Evolutionary conservation across 2,888 invertebrate genomes (phyloP), one percentile per base, ranked within the genome.

Genomic region (Dione vanillae): DNA sequence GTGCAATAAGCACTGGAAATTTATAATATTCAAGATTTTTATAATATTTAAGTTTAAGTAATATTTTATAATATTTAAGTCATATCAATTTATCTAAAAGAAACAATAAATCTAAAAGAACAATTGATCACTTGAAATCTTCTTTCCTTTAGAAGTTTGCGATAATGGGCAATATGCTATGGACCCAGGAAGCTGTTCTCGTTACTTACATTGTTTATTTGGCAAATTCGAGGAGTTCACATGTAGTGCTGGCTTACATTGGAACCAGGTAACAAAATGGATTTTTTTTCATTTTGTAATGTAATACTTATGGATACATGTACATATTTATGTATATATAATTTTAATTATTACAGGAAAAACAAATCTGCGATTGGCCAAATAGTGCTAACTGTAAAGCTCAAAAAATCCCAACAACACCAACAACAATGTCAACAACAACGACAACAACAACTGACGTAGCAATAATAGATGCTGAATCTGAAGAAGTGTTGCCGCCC

Each of bases 131-230:
- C 5, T 11, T 40, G 40, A 6, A 16, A 14, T 43, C n/a, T 27
- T 27, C n/a, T 5, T 45, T 20, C n/a, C 83, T 79, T 78, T 93
- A 81, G 94, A 94, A 58, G 85, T 79, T 73, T 86, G 96, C 82
- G 92, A 94, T 72, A 95, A 94, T 62, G 96, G 96, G n/a, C 87
- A 94, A 70, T 96, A 95, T 78, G 94, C 95, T 0, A 86, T 94
- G 0, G 92, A 95, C 76, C 95, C 96, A 0, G 94, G 94, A 0
- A 96, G 97, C 79, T 97, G 97, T 80, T 92, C 93, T 0, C 95
- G 95, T 67, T 97, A 97, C 82, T 92, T 95, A 73, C 95, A 96
- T 74, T 98, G 98, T 78, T 89, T 97, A 19, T 97, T 97, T 94
- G 97, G 97, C 43, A 95, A 96, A 79, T 95, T 95, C 71, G 95